phyloP scores from a whole-genome alignment of 2,113 vertebrate genomes.

The Sorex araneus region DNA sequence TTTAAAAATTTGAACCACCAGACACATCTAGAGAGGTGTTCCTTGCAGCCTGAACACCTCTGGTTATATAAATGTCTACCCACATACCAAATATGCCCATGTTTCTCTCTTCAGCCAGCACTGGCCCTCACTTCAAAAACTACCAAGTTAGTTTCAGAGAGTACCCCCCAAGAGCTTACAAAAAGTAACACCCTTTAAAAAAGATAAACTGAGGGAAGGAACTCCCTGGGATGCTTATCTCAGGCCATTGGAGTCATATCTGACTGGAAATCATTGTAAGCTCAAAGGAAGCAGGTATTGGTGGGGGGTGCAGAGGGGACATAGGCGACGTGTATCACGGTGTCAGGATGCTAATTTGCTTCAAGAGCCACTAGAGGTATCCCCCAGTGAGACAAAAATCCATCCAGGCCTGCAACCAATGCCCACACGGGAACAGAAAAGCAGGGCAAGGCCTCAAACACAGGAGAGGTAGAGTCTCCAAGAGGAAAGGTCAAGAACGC shows the following conservation, averaged over 20 bases:
- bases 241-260: fast-evolving
- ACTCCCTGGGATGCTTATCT: background rate
- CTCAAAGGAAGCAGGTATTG: background rate
- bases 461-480: constrained; percentile 53
- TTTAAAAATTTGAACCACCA: background rate
- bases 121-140: constrained; percentile 45
- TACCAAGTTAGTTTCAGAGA: background rate
- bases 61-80: background rate
- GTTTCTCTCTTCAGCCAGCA: too few relatives aligned
- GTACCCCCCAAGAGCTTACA: background rate
- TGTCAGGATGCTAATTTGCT: background rate
- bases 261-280: too few relatives aligned
- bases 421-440: constrained; percentile 33
- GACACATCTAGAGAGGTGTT: background rate
- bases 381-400: background rate
- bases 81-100: too few relatives aligned
- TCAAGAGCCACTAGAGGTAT: background rate
- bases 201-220: background rate
- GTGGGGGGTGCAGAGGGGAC: too few relatives aligned
- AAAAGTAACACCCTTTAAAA: background rate
- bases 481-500: background rate
- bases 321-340: fast-evolving
- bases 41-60: background rate
- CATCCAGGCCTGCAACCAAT: background rate
- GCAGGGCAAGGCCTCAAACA: constrained; percentile 49